Percentiles rank a stretch among this genome's conserved stretches.
These are phyloP conservation scores for Marisa cornuarietis DNA, from an alignment of 1,140 invertebrate species.

Conservation along the genomic window DNA sequence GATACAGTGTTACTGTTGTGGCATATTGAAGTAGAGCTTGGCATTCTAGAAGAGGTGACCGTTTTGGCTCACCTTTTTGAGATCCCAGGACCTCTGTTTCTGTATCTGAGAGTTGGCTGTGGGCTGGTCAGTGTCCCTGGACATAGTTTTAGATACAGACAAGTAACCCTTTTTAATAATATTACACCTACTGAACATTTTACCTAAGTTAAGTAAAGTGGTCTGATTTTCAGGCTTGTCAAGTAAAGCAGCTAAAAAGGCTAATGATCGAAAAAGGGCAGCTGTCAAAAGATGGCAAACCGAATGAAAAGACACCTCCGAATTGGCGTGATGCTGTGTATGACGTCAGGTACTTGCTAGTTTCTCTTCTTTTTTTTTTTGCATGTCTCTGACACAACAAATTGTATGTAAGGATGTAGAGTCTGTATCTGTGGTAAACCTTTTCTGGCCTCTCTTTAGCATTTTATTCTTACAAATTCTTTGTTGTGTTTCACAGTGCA, in stretches of 20 bases:
- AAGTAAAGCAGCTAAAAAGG: slow-evolving; percentile 77
- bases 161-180: neutral
- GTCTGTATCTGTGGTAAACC: too few relatives aligned
- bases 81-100: neutral
- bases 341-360: slow-evolving; percentile 50
- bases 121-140: slow-evolving; percentile 2
- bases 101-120: slow-evolving; percentile 6
- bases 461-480: too few relatives aligned
- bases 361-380: too few relatives aligned
- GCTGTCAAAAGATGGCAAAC: slow-evolving; percentile 95
- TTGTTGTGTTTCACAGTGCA: too few relatives aligned
- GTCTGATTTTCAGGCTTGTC: slow-evolving; percentile 73
- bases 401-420: too few relatives aligned
- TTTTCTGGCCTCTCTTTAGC: too few relatives aligned
- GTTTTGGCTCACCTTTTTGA: neutral
- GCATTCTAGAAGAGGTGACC: neutral
- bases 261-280: slow-evolving; percentile 89
- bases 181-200: too few relatives aligned
- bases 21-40: neutral
- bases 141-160: slow-evolving; percentile 9
- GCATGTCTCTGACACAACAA: too few relatives aligned
- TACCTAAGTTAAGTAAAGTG: neutral
- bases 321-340: slow-evolving; percentile 77
- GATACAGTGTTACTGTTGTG: slow-evolving; percentile 6
- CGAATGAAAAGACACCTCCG: slow-evolving; percentile 95